These are phyloP conservation scores for Ectobius pallidus DNA, from an alignment of 2,888 invertebrate species.

Conservation along the genomic window DNA sequence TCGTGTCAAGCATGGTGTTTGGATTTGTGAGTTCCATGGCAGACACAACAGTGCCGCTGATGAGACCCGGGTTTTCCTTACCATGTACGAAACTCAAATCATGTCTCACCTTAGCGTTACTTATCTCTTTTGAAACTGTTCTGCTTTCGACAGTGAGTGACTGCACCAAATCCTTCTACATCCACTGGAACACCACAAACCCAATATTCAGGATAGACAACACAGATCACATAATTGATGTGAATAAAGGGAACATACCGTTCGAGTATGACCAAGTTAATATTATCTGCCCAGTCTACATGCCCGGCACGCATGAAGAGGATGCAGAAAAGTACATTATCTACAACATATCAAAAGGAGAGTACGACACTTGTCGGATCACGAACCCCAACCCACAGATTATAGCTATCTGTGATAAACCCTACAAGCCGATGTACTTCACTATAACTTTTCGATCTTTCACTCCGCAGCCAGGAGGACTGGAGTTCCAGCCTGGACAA, in stretches of 20 bases:
- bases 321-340: conserved; percentile 95
- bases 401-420: conserved; percentile 95
- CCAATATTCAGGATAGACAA: conserved; percentile 96
- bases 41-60: conserved; percentile 5
- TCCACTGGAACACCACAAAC: conserved; percentile 91
- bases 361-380: conserved; percentile 95
- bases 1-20: conserved; percentile 13
- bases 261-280: conserved; percentile 96
- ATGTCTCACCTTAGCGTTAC: conserved; percentile 40
- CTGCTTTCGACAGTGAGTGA: conserved; percentile 71
- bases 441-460: conserved; percentile 96
- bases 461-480: conserved; percentile 92
- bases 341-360: conserved; percentile 94
- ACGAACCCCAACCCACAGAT: conserved; percentile 92
- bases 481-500: conserved; percentile 92
- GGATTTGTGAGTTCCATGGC: conserved; percentile 3
- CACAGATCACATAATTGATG: conserved; percentile 95
- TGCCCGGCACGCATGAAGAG: conserved; percentile 83
- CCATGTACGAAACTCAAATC: conserved; percentile 32
- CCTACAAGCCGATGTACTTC: conserved; percentile 92
- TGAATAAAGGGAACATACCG: conserved; percentile 90
- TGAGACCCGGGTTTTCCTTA: not conserved
- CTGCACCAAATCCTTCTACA: conserved; percentile 83
- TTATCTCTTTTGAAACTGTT: conserved; percentile 57
- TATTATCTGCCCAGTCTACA: conserved; percentile 92